Conservation (phyloP, 2,797 vertebrate genomes). For the Pachyuromys duprasi region DNA sequence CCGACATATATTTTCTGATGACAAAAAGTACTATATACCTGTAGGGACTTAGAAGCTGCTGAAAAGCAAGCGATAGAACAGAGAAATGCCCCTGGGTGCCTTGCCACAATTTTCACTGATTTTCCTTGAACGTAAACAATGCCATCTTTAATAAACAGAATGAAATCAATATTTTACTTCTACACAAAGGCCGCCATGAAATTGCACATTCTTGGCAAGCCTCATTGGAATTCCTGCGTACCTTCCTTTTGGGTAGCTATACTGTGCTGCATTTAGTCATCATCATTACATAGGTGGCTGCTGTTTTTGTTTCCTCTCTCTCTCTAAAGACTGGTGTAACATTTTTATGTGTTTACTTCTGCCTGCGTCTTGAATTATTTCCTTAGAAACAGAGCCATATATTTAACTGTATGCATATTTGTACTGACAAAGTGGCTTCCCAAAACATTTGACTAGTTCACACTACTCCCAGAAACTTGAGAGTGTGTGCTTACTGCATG, state of each 20-base stretch:
- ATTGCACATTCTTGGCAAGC: neutral
- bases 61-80: neutral
- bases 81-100: neutral
- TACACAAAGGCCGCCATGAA: neutral
- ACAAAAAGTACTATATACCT: neutral
- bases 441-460: conserved; percentile 15
- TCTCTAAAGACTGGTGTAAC: neutral
- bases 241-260: neutral
- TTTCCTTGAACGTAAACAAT: neutral
- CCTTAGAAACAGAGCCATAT: conserved; percentile 15
- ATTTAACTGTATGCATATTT: conserved; percentile 5
- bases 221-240: neutral
- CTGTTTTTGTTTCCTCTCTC: neutral
- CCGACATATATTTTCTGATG: neutral
- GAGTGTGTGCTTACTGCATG: neutral
- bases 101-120: neutral
- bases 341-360: neutral
- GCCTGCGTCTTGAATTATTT: conserved; percentile 42
- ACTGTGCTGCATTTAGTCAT: neutral
- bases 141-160: neutral
- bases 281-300: neutral
- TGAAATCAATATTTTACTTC: conserved; percentile 9
- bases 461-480: neutral
- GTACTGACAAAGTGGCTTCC: neutral
- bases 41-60: neutral